phyloP scores from a whole-genome alignment of 2,888 invertebrate species.

The Tillus elongatus region DNA sequence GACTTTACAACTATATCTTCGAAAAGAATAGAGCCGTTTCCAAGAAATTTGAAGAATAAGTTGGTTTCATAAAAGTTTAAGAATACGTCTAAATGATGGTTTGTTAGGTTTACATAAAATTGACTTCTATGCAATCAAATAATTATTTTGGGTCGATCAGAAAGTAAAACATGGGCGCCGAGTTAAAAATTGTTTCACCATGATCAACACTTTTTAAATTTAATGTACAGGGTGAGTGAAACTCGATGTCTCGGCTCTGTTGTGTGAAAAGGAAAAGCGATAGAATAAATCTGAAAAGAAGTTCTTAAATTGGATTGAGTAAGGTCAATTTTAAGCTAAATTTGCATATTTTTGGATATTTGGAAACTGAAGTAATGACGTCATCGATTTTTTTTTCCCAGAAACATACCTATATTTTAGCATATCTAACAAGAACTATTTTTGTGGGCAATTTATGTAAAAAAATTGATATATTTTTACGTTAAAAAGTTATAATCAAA shows the following conservation, averaged over 20 bases:
- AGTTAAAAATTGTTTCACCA: too few species aligned
- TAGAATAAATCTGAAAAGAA: constrained; percentile 1
- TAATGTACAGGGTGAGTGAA: constrained; percentile 1
- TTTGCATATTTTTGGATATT: neutral
- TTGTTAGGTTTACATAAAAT: too few species aligned
- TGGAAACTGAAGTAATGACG: constrained; percentile 1
- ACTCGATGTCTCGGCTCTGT: constrained; percentile 1
- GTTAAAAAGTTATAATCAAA: neutral
- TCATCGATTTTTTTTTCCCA: constrained; percentile 1
- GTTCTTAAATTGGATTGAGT: constrained; percentile 1
- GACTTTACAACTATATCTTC: too few species aligned
- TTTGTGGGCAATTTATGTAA: neutral
- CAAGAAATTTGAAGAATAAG: too few species aligned
- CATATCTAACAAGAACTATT: neutral
- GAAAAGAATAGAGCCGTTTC: too few species aligned
- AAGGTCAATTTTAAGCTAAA: constrained; percentile 1
- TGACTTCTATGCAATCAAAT: too few species aligned
- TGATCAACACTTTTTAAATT: too few species aligned
- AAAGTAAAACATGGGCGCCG: too few species aligned
- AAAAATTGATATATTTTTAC: neutral
- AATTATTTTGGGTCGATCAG: too few species aligned
- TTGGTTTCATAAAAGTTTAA: too few species aligned
- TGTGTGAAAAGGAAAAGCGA: neutral
- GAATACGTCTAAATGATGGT: too few species aligned
- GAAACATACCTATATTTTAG: constrained; percentile 1